Evolutionary conservation across 2,888 invertebrate species (phyloP), one percentile per base, ranked within the genome.

Genomic region (Clitarchus hookeri): DNA sequence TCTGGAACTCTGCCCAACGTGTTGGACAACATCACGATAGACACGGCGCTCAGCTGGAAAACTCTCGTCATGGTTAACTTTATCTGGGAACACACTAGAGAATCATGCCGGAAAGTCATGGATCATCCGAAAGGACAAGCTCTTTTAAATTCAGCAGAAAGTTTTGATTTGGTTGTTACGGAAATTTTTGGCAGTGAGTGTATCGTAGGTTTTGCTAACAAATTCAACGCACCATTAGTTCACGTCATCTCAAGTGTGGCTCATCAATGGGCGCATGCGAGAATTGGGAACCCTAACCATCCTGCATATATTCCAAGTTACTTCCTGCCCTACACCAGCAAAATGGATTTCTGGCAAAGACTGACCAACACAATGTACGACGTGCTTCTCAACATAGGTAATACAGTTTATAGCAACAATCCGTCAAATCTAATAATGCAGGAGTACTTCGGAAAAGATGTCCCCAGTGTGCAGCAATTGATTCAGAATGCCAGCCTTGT

Each of bases 401-500:
- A 53, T 27, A 44, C 48, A 19, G 65, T 79, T 23, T 85, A 83
- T 3, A 79, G 19, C 44, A 36, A 85, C 6, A 44, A 12, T 44
- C 83, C 82, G n/a, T 84, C 78, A 44, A 90, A 90, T 85, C 87
- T 87, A 86, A 87, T 89, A 65, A 89, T 90, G 19, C 89, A 89
- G 84, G 89, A 90, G 87, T 88, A 90, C 88, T 89, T 91, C 48
- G 90, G 90, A 2, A 86, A 88, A 44, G 90, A 90, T 84, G 65
- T 90, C 9, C 90, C 91, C 6, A 88, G 90, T 12, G 85, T 92
- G 85, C 90, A 90, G 12, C 91, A 92, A 25, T 89, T 93, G 23
- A 91, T 91, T 0, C 91, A 90, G 83, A 92, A 93, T 87, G 90
- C 91, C 0, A 93, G 92, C 89, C 90, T 93, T 27, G 87, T 93